Percentiles rank a stretch among this genome's conserved stretches.
Conservation (phyloP, 2,113 vertebrate genomes). For the Microtus montanus region DNA sequence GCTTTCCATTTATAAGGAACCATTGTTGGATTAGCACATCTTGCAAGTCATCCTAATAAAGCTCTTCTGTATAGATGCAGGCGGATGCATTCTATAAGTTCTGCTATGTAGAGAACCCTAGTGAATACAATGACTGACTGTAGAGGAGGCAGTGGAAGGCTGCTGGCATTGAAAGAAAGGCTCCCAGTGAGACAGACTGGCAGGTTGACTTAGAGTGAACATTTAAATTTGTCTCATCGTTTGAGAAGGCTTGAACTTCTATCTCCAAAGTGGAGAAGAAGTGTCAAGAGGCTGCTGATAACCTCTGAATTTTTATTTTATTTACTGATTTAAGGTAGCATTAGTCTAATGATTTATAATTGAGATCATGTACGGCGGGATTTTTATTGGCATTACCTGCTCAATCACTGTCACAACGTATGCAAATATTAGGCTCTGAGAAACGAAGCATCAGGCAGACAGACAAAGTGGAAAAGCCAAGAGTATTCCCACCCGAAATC, state of each 20-base stretch:
- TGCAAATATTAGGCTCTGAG: not conserved
- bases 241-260: not conserved
- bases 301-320: slow-evolving; percentile 3
- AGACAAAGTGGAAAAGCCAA: not conserved
- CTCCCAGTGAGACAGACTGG: not conserved
- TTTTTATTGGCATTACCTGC: not conserved
- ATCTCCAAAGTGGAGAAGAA: not conserved
- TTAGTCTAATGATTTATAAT: not conserved
- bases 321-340: not conserved
- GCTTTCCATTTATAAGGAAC: not conserved
- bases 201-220: not conserved
- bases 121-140: not conserved
- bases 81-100: not conserved
- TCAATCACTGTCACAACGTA: not conserved
- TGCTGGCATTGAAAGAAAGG: not conserved
- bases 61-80: not conserved
- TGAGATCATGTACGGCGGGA: not conserved
- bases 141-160: not conserved
- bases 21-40: not conserved
- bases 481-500: slow-evolving; percentile 19
- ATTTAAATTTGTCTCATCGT: slow-evolving; percentile 24
- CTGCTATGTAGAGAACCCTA: not conserved
- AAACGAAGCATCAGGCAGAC: not conserved
- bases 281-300: not conserved
- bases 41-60: not conserved